Conservation (phyloP, 2,797 vertebrate species). For the Sebastes nivosus region DNA sequence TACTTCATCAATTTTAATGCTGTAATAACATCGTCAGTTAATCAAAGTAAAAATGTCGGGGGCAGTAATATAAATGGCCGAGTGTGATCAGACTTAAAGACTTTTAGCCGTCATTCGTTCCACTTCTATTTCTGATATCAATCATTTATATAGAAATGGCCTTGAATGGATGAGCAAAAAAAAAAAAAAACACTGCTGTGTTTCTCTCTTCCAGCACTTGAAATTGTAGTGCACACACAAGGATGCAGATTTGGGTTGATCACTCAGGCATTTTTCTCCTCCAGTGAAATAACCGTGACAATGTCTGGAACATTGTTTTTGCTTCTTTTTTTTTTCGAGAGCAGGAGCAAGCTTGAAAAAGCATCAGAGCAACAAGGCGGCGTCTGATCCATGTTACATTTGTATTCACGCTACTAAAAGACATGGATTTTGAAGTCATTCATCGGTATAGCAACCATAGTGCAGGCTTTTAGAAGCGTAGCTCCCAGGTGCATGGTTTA, state of each 20-base stretch:
- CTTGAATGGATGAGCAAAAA: slow-evolving; percentile 18
- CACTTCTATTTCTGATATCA: slow-evolving; percentile 49
- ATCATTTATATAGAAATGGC: slow-evolving; percentile 44
- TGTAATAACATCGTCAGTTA: slow-evolving; percentile 70
- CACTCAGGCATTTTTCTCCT: slow-evolving; percentile 23
- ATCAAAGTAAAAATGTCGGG: slow-evolving; percentile 67
- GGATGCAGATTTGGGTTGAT: slow-evolving; percentile 47
- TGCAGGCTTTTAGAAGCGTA: slow-evolving; percentile 50
- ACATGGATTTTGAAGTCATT: slow-evolving; percentile 59
- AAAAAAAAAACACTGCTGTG: background rate
- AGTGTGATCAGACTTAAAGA: slow-evolving; percentile 59
- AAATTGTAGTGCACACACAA: slow-evolving; percentile 4
- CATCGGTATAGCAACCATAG: slow-evolving; percentile 46
- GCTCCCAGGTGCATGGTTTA: slow-evolving; percentile 75
- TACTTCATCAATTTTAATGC: slow-evolving; percentile 78
- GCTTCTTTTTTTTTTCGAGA: slow-evolving; percentile 35
- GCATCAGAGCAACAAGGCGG: slow-evolving; percentile 42
- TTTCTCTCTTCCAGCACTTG: slow-evolving; percentile 1
- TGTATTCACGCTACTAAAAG: slow-evolving; percentile 50
- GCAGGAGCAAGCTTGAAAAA: slow-evolving; percentile 29
- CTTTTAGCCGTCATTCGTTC: slow-evolving; percentile 38
- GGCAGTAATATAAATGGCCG: slow-evolving; percentile 57
- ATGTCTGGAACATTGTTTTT: slow-evolving; percentile 48
- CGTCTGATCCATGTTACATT: slow-evolving; percentile 50
- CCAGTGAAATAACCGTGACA: slow-evolving; percentile 46